phyloP scores from a whole-genome alignment of 2,888 invertebrate species.

The Argyresthia goedartella region DNA sequence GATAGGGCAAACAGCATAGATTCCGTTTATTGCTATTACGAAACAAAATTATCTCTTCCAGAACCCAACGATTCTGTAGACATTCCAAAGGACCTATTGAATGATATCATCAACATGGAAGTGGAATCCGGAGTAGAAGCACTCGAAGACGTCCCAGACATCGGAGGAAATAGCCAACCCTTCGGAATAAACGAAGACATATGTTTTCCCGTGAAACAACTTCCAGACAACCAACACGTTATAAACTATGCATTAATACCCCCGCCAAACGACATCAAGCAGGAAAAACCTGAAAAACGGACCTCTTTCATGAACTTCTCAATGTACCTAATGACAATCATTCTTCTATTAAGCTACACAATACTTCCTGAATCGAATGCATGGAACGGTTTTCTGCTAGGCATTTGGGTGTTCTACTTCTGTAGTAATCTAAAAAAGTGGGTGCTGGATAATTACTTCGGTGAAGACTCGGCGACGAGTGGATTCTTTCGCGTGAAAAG shows the following conservation, averaged over 20 bases:
- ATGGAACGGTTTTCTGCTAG: constrained; percentile 60
- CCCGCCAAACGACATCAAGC: neutral
- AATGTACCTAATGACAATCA: constrained; percentile 48
- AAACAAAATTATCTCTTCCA: too few species aligned
- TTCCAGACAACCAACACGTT: too few species aligned
- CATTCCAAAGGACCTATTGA: constrained; percentile 27
- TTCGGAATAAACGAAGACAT: constrained; percentile 11
- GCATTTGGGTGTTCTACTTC: constrained; percentile 51
- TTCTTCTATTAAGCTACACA: constrained; percentile 38
- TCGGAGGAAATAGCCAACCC: neutral
- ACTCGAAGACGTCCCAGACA: constrained; percentile 32
- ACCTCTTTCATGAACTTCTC: constrained; percentile 37
- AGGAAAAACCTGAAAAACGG: neutral
- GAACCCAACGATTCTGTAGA: constrained; percentile 16
- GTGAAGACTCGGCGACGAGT: constrained; percentile 31
- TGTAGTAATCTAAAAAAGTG: constrained; percentile 40
- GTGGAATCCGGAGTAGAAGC: constrained; percentile 68
- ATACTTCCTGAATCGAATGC: constrained; percentile 47
- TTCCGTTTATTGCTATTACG: too few species aligned
- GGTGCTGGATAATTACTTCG: constrained; percentile 51
- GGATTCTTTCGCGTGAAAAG: constrained; percentile 32
- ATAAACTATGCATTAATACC: too few species aligned
- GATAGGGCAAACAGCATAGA: too few species aligned
- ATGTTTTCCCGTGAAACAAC: constrained; percentile 13
- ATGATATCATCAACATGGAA: constrained; percentile 35